Evolutionary conservation across 2,797 vertebrate species (phyloP).

Genomic region (Anguilla marmorata): DNA sequence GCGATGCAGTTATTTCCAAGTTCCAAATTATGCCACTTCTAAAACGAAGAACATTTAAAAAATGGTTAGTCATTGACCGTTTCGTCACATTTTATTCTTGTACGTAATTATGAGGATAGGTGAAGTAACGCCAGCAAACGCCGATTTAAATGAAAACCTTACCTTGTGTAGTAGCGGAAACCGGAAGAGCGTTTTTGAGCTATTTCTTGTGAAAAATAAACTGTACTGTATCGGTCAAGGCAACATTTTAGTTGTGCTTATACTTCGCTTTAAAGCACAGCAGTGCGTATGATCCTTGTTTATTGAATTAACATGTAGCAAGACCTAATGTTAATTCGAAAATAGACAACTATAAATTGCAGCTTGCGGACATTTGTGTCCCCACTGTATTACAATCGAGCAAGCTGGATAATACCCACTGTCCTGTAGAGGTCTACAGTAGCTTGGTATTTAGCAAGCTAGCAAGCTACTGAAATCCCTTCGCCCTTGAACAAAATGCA

Average conservation of each 20-base stretch:
- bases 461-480: constrained; percentile 39
- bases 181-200: constrained; percentile 43
- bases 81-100: constrained; percentile 14
- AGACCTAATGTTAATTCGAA: background rate
- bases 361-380: background rate
- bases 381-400: background rate
- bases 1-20: background rate
- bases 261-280: background rate
- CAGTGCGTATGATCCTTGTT: background rate
- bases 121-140: constrained; percentile 27
- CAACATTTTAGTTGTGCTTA: background rate
- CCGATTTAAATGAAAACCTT: constrained; percentile 48
- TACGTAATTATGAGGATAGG: background rate
- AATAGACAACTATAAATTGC: background rate
- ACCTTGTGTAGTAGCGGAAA: constrained; percentile 62
- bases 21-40: background rate
- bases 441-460: background rate
- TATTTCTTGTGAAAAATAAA: constrained; percentile 45
- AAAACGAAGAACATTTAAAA: constrained; percentile 35
- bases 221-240: background rate
- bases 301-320: background rate
- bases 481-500: constrained; percentile 26
- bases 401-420: background rate
- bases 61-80: background rate
- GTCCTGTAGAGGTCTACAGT: constrained; percentile 11